Conservation (phyloP, 92 coral and sea anemone genomes). For the Zoanthus sansibaricus region DNA sequence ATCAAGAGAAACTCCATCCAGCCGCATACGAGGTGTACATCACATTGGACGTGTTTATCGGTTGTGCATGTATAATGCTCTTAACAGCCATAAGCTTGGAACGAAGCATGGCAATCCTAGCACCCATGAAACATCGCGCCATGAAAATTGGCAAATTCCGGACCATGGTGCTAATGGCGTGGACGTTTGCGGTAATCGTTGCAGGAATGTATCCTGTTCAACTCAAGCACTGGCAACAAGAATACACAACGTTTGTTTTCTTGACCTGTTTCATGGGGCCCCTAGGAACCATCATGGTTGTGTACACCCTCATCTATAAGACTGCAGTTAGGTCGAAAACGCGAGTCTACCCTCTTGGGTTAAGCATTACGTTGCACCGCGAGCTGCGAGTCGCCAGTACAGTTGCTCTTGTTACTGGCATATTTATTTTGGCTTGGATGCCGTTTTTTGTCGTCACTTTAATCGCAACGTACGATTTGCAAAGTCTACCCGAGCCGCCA, state of each 20-base stretch:
- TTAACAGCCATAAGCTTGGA: slow-evolving; percentile 91
- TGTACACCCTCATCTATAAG: slow-evolving; percentile 70
- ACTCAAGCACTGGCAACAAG: slow-evolving; percentile 77
- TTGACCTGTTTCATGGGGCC: slow-evolving; percentile 73
- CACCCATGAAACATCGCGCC: slow-evolving; percentile 85
- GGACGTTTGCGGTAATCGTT: slow-evolving; percentile 77
- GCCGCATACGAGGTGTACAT: slow-evolving; percentile 74
- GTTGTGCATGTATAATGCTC: slow-evolving; percentile 90
- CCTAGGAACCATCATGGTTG: slow-evolving; percentile 65
- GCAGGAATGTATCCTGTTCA: slow-evolving; percentile 82
- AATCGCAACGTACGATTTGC: slow-evolving; percentile 67
- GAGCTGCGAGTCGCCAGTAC: slow-evolving; percentile 77
- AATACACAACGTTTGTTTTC: slow-evolving; percentile 73
- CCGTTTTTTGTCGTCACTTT: slow-evolving; percentile 76
- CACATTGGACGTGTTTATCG: slow-evolving; percentile 89
- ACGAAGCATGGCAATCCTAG: slow-evolving; percentile 83
- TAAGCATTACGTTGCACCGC: slow-evolving; percentile 57
- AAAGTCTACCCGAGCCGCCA: slow-evolving; percentile 67
- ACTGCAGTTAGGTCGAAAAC: slow-evolving; percentile 66
- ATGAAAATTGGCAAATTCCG: slow-evolving; percentile 70
- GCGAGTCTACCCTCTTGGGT: slow-evolving; percentile 52
- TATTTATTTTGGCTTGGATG: slow-evolving; percentile 79
- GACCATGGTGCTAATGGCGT: slow-evolving; percentile 68
- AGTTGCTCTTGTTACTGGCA: slow-evolving; percentile 75
- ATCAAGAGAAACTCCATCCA: slow-evolving; percentile 41